Evolutionary conservation across 2,888 invertebrate species (phyloP).

Genomic region (Oscheius onirici): DNA sequence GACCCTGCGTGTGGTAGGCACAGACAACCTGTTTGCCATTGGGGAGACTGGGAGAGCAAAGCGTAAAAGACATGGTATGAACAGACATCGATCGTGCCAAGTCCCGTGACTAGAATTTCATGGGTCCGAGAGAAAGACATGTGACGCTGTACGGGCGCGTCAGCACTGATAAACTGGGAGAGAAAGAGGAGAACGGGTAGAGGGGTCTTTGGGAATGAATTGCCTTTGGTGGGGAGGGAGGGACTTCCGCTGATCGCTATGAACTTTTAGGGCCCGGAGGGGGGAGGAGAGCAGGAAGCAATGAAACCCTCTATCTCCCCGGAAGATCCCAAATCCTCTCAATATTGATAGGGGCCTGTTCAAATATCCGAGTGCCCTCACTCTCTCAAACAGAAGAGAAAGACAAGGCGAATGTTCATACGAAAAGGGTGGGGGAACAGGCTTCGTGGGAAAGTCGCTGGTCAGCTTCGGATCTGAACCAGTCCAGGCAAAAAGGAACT

Average conservation of each 20-base stretch:
- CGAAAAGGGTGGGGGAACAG: too few species aligned
- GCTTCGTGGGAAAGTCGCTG: too few species aligned
- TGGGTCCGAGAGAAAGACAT: conserved; percentile 15
- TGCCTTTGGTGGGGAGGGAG: background rate
- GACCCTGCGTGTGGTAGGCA: conserved; percentile 20
- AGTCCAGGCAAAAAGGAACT: too few species aligned
- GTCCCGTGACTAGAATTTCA: conserved; percentile 9
- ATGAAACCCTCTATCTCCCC: too few species aligned
- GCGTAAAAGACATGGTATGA: background rate
- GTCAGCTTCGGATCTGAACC: too few species aligned
- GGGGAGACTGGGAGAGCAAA: background rate
- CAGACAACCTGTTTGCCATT: conserved; percentile 11
- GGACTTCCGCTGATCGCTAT: background rate
- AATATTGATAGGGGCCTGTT: background rate
- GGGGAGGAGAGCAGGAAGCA: background rate
- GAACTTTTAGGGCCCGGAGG: background rate
- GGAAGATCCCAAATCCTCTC: too few species aligned
- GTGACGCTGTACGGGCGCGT: conserved; percentile 28
- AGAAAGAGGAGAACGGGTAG: too few species aligned
- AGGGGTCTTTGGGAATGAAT: background rate
- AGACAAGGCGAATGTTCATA: background rate
- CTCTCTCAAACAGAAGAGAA: background rate
- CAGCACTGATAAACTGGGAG: conserved; percentile 27
- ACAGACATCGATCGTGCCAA: conserved; percentile 14
- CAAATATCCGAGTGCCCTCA: background rate